A percentile compares a stretch with the other conserved stretches of the same genome.
These are phyloP conservation scores for Hozukius guyotensis DNA, from an alignment of 2,797 vertebrate species.

Conservation along the genomic window DNA sequence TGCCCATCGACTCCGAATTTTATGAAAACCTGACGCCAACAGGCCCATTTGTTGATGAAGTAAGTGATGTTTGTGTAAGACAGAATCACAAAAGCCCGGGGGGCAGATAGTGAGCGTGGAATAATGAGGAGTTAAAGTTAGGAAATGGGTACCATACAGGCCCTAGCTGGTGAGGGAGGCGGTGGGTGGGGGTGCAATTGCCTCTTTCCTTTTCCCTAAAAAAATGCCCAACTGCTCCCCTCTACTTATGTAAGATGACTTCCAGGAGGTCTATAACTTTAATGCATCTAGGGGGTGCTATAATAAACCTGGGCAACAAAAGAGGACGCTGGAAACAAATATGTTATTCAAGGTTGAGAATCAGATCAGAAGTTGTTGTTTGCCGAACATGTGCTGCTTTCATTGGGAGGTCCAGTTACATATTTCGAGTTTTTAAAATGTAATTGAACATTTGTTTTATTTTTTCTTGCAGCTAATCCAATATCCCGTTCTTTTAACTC, in stretches of 20 bases:
- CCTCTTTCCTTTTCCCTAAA: conserved; percentile 41
- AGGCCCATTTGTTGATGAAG: conserved; percentile 53
- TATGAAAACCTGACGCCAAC: conserved; percentile 44
- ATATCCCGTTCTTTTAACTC: neutral
- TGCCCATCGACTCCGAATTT: conserved; percentile 22
- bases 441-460: neutral
- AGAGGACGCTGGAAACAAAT: neutral
- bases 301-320: conserved; percentile 12
- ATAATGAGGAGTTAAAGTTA: conserved; percentile 58
- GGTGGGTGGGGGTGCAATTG: conserved; percentile 23
- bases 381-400: neutral
- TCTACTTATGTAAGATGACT: conserved; percentile 25
- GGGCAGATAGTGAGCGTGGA: conserved; percentile 28
- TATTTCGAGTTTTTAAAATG: neutral
- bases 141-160: conserved; percentile 61
- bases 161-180: neutral
- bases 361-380: neutral
- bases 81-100: conserved; percentile 39
- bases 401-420: neutral
- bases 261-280: conserved; percentile 32
- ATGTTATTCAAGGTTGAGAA: neutral
- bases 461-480: neutral
- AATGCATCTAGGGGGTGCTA: conserved; percentile 24
- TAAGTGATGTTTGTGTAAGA: conserved; percentile 53
- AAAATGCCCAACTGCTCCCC: conserved; percentile 13